phyloP scores from a whole-genome alignment of 2,113 vertebrate species.

The Globicephala melas region DNA sequence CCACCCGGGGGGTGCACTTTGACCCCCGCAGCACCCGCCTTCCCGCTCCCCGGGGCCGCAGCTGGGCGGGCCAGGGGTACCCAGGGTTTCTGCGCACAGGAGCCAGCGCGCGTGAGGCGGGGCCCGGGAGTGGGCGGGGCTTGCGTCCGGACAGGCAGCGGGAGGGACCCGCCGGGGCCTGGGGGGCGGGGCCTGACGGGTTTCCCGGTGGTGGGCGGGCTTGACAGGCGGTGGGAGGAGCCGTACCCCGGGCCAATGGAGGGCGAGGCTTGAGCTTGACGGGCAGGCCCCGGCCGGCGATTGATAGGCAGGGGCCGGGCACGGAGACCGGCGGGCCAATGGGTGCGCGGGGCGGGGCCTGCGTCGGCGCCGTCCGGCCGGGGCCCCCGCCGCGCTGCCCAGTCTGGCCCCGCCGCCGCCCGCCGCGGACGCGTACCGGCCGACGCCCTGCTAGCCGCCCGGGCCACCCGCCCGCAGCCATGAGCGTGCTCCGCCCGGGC shows the following conservation, averaged over 20 bases:
- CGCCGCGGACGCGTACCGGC: rapidly evolving
- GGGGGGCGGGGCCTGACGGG: background rate
- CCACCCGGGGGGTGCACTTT: background rate
- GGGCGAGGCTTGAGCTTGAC: constrained; percentile 14
- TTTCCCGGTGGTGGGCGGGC: background rate
- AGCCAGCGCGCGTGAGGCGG: background rate
- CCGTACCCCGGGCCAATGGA: background rate
- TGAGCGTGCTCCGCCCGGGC: constrained; percentile 20
- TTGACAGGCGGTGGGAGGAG: background rate
- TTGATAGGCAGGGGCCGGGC: constrained; percentile 46
- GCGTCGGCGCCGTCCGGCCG: background rate
- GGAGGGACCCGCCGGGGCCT: rapidly evolving
- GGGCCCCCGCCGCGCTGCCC: background rate
- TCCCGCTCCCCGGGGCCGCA: background rate
- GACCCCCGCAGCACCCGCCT: background rate
- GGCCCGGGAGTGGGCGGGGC: background rate
- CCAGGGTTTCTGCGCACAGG: background rate
- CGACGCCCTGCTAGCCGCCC: background rate
- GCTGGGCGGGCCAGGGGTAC: background rate
- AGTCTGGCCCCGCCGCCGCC: constrained; percentile 21
- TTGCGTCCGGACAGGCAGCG: background rate
- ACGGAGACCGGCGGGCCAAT: constrained; percentile 45
- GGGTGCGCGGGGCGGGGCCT: background rate
- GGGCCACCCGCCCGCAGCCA: constrained; percentile 45
- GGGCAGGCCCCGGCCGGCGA: background rate